A percentile compares a stretch with the other conserved stretches of the same genome.
Conservation (phyloP, 2,888 invertebrate genomes). For the Boloria euphrosyne region DNA sequence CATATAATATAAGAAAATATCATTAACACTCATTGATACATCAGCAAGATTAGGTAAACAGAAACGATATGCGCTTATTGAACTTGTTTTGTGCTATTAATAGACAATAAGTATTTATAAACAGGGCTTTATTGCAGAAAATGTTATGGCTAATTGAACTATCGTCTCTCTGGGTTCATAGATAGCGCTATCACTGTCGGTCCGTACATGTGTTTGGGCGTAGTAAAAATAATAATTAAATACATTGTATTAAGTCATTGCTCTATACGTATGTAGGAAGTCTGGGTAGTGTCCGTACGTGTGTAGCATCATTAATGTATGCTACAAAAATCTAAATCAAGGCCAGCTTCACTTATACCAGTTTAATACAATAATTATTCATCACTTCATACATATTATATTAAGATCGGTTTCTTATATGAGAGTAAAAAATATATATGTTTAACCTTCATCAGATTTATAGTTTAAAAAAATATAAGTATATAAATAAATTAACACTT, state of each 20-base stretch:
- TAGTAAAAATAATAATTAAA: constrained; percentile 25
- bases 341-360: too few species aligned
- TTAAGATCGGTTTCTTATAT: too few species aligned
- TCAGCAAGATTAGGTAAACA: constrained; percentile 8
- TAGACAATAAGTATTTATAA: constrained; percentile 11
- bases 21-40: background rate
- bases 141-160: constrained; percentile 26
- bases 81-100: constrained; percentile 8
- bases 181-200: constrained; percentile 45
- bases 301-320: too few species aligned
- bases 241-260: constrained; percentile 20
- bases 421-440: too few species aligned
- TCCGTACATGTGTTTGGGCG: constrained; percentile 30
- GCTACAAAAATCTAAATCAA: too few species aligned
- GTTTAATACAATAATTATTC: too few species aligned
- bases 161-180: constrained; percentile 17
- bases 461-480: too few species aligned
- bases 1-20: background rate
- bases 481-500: too few species aligned
- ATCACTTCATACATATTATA: too few species aligned
- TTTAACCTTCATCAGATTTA: too few species aligned
- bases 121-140: constrained; percentile 32
- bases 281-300: background rate
- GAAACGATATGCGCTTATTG: background rate
- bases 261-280: background rate